Percentiles rank a stretch among this genome's conserved stretches.
Evolutionary conservation across 2,797 vertebrate species (phyloP).

Genomic region (Lindbergichthys nudifrons): DNA sequence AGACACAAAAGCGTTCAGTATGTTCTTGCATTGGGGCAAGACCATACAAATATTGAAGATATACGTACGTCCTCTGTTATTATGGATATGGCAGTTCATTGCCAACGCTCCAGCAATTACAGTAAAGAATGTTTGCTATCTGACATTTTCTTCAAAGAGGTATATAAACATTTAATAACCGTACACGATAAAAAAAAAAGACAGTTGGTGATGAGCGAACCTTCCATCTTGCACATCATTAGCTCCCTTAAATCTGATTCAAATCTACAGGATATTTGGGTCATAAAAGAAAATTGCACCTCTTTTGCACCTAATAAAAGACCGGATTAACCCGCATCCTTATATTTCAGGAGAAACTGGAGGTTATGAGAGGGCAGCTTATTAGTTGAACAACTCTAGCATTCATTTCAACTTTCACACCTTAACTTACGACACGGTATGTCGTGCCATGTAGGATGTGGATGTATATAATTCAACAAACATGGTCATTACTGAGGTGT

Average conservation of each 20-base stretch:
- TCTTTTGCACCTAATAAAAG: constrained; percentile 62
- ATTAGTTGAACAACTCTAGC: constrained; percentile 17
- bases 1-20: constrained; percentile 32
- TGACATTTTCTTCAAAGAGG: constrained; percentile 51
- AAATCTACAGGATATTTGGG: constrained; percentile 56
- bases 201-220: constrained; percentile 32
- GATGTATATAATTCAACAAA: constrained; percentile 61
- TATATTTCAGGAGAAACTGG: constrained; percentile 29
- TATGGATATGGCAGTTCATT: constrained; percentile 34
- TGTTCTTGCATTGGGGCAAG: constrained; percentile 17
- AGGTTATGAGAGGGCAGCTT: constrained; percentile 31
- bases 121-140: constrained; percentile 34
- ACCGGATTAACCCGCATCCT: constrained; percentile 52
- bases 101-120: constrained; percentile 31
- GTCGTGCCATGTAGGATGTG: constrained; percentile 46
- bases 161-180: constrained; percentile 63
- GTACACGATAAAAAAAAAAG: constrained; percentile 27
- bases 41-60: constrained; percentile 31
- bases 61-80: constrained; percentile 46
- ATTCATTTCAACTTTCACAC: constrained; percentile 31
- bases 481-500: constrained; percentile 52
- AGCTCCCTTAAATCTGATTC: constrained; percentile 44
- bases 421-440: constrained; percentile 42
- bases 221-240: constrained; percentile 53
- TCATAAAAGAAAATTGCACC: constrained; percentile 65